phyloP scores from a whole-genome alignment of 2,888 invertebrate genomes.

The Creontiades dilutus region DNA sequence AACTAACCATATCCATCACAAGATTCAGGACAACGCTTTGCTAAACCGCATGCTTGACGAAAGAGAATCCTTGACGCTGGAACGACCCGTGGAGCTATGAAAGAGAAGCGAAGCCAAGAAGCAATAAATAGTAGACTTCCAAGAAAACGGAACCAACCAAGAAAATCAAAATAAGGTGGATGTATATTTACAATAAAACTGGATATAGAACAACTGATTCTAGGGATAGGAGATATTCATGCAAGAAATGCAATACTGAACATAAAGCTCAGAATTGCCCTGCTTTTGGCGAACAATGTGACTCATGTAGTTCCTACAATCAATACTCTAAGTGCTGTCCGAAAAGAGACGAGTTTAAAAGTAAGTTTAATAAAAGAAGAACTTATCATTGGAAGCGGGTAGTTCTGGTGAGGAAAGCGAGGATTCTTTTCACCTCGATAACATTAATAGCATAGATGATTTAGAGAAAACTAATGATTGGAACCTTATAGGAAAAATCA shows the following conservation, averaged over 20 bases:
- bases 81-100: not conserved
- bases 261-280: too few species aligned
- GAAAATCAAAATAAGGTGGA: too few species aligned
- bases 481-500: not conserved
- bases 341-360: not conserved
- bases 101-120: not conserved
- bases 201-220: not conserved
- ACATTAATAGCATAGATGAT: not conserved
- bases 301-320: too few species aligned
- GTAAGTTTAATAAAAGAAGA: not conserved
- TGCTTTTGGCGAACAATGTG: too few species aligned
- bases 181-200: not conserved
- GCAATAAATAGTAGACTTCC: not conserved
- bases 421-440: not conserved
- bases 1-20: too few species aligned
- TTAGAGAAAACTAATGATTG: not conserved
- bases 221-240: not conserved
- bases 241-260: too few species aligned
- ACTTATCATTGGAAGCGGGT: not conserved
- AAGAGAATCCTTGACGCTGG: not conserved
- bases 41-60: slow-evolving; percentile 1
- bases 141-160: not conserved
- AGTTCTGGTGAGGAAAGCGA: not conserved
- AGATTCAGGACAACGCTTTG: not conserved
- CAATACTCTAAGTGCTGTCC: too few species aligned